Percentiles rank a stretch among this genome's conserved stretches.
phyloP scores from a whole-genome alignment of 2,113 vertebrate genomes.

The Genyomyrus donnyi region DNA sequence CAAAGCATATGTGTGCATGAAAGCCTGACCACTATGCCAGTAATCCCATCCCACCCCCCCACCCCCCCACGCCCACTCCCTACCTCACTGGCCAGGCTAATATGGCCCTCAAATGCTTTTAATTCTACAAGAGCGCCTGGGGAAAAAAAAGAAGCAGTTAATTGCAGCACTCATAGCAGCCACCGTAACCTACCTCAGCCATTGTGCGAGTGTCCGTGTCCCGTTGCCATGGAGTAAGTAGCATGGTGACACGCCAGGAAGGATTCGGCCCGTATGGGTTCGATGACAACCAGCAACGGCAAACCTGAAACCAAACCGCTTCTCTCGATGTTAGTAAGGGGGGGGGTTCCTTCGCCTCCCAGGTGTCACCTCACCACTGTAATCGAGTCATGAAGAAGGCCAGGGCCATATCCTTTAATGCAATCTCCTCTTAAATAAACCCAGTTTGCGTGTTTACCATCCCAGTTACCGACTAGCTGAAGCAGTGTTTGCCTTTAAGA shows the following conservation, averaged over 20 bases:
- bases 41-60: neutral
- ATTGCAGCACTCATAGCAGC: conserved; percentile 5
- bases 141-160: conserved; percentile 12
- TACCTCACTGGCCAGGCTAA: neutral
- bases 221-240: conserved; percentile 19
- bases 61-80: neutral
- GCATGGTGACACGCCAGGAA: neutral
- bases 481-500: neutral
- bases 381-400: neutral
- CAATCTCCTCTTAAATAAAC: neutral
- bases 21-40: neutral
- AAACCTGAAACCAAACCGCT: neutral
- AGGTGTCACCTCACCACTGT: too few species aligned
- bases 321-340: neutral
- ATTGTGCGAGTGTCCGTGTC: neutral
- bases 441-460: neutral
- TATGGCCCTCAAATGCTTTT: conserved; percentile 14
- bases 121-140: conserved; percentile 14
- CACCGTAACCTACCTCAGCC: neutral
- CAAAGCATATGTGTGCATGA: neutral
- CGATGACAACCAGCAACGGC: neutral
- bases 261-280: neutral
- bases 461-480: neutral
- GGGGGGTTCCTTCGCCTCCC: neutral
- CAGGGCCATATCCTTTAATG: neutral